These are phyloP conservation scores for Mythimna vitellina DNA, from an alignment of 2,888 invertebrate species.

Conservation along the genomic window DNA sequence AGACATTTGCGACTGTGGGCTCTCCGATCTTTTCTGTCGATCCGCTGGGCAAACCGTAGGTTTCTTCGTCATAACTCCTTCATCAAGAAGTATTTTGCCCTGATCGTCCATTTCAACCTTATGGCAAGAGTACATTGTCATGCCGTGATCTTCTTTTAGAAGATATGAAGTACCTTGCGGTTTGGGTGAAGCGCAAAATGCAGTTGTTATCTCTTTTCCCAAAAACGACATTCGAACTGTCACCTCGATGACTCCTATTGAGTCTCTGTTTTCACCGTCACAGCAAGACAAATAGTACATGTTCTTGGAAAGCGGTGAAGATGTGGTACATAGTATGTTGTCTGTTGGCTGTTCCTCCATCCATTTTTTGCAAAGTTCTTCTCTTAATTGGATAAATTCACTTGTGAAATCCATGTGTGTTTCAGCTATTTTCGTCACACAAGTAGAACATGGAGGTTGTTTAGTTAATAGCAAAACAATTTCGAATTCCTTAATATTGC, in stretches of 20 bases:
- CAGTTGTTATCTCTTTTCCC: constrained; percentile 87
- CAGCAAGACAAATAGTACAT: constrained; percentile 84
- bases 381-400: constrained; percentile 79
- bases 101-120: constrained; percentile 87
- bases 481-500: constrained; percentile 80
- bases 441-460: constrained; percentile 84
- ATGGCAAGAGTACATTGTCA: constrained; percentile 86
- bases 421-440: constrained; percentile 84
- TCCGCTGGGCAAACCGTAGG: constrained; percentile 56
- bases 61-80: constrained; percentile 78
- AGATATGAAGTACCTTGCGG: constrained; percentile 78
- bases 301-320: constrained; percentile 82
- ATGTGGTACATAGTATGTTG: constrained; percentile 84
- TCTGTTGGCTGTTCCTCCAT: constrained; percentile 81
- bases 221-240: constrained; percentile 86
- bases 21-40: constrained; percentile 65
- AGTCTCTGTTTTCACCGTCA: constrained; percentile 76
- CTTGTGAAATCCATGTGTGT: constrained; percentile 82
- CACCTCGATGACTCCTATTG: constrained; percentile 85
- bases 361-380: constrained; percentile 85
- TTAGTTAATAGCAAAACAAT: constrained; percentile 81
- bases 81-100: constrained; percentile 85
- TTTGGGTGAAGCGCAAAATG: constrained; percentile 80
- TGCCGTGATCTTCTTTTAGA: constrained; percentile 83
- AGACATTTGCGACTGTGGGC: constrained; percentile 75